Base-by-base conservation (phyloP, 2,888 invertebrate species). In the Uloborus plumipes region DNA sequence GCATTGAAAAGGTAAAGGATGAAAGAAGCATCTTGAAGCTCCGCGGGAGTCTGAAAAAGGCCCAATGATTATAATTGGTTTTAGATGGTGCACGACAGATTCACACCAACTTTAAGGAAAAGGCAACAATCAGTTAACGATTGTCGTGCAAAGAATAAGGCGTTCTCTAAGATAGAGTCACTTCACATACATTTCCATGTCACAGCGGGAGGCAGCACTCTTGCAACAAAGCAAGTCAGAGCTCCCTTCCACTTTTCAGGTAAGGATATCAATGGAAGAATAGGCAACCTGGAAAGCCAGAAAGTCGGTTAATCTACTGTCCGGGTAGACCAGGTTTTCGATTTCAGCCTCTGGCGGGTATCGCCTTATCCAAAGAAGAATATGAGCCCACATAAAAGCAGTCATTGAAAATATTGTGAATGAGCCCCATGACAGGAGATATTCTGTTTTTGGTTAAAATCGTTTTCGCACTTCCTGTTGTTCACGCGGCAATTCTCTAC, bases 111-210 rank as follows among this genome's bases (percentile, higher is more conserved):
- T 16, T 58, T 50, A 67, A 58, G 11, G 74, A 16, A 31, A 58
- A 50, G 67, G 58, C 51, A 65, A 75, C 75, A 75, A 75, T 75
- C 75, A 75, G 75, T 67, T 67, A 50, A 59, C 75, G 49, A 75
- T 75, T 75, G 75, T 75, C 61, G 67, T 22, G 47, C 15, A 22
- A 55, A 74, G 74, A 74, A 74, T 74, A 65, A 74, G 47, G 74
- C 53, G 74, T 65, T 65, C 62, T 74, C 49, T 65, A 74, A 74
- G 65, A 74, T 65, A 58, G 74, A 74, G 65, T 65, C 74, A 65
- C 47, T 39, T 55, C 51, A 55, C 74, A 64, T 39, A 26, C 47
- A 55, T 55, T 55, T 74, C 74, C 53, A 55, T 74, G 55, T 26
- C 74, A 11, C 74, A 55, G 74, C 74, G 49, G 74, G 74, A 51